A percentile compares a stretch with the other conserved stretches of the same genome.
Conservation (phyloP, 2,113 vertebrate species). For the Sapayoa aenigma region DNA sequence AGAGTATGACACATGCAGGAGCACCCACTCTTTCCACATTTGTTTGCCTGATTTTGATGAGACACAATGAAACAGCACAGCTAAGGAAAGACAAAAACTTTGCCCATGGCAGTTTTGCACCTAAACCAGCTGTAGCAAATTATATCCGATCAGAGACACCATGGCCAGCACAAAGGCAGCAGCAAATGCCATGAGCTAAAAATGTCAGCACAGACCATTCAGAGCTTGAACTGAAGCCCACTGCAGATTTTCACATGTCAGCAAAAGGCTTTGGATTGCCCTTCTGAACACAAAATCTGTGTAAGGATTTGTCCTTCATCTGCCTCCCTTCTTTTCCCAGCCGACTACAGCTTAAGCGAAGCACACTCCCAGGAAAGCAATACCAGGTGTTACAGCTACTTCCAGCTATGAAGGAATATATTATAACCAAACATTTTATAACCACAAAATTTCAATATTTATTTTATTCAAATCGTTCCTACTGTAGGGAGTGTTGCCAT, state of each 20-base stretch:
- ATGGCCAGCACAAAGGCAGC: neutral
- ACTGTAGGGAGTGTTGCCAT: neutral
- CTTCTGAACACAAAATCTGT: neutral
- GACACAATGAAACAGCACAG: neutral
- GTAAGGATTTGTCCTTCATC: neutral
- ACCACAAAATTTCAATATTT: neutral
- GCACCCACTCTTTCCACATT: conserved; percentile 2
- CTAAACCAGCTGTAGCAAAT: conserved; percentile 39
- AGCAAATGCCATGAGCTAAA: conserved; percentile 15
- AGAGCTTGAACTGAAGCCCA: neutral
- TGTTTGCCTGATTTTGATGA: conserved; percentile 47
- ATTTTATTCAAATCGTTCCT: neutral
- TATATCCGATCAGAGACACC: neutral
- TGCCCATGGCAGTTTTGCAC: neutral
- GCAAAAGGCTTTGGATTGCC: neutral
- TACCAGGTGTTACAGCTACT: neutral
- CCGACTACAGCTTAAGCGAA: neutral
- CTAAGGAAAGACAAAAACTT: conserved; percentile 28
- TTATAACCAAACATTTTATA: neutral
- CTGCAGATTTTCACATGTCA: neutral
- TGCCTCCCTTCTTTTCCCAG: neutral
- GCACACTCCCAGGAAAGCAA: neutral
- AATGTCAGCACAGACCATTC: conserved; percentile 12
- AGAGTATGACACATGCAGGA: neutral
- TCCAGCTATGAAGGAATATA: neutral